Base-by-base conservation (phyloP, 2,888 invertebrate genomes). In the Eucera pruinosa region DNA sequence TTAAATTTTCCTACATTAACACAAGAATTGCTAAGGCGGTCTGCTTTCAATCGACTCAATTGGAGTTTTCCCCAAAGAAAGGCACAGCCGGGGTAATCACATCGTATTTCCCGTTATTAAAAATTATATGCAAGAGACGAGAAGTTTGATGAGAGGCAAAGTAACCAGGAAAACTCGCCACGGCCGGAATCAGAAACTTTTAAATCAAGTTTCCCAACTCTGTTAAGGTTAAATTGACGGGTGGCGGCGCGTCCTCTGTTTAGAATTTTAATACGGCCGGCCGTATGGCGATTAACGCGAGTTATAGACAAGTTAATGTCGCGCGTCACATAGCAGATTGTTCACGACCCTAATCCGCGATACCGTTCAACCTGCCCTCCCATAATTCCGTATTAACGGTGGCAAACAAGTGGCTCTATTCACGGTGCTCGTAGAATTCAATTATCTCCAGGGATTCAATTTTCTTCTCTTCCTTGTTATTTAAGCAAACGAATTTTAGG, bases 121-220 rank as follows among this genome's bases (percentile, higher is more conserved):
- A 79, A 79, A 79, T 64, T 54, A 72, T 65, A 33, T 23, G 55
- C 58, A 43, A 54, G 70, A 25, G 15, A 52, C 55, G 72, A 30
- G 61, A 80, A 80, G 79, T 80, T 80, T 73, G 73, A 78, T 73
- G 65, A 69, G 15, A 30, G 48, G 64, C 23, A 41, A 60, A 64
- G 62, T 55, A 41, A 33, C 43, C 18, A 47, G n/a, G 39, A 47
- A 68, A 66, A 52, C 79, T 74, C 75, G 39, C 43, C 62, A 55
- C 58, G 54, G 27, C n/a, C 7, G 27, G 57, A 64, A 54, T 64
- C 54, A 30, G 6, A 27, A 70, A 80, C 45, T 80, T 79, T 65
- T 65, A 69, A 73, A 80, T 80, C 78, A 80, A 78, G 78, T 81
- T 79, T 41, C n/a, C 23, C 7, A 67, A 60, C 30, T 68, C 30